A percentile compares a stretch with the other conserved stretches of the same genome.
These are phyloP conservation scores for Cantharis flavilabris DNA, from an alignment of 2,888 invertebrate species.

Conservation along the genomic window DNA sequence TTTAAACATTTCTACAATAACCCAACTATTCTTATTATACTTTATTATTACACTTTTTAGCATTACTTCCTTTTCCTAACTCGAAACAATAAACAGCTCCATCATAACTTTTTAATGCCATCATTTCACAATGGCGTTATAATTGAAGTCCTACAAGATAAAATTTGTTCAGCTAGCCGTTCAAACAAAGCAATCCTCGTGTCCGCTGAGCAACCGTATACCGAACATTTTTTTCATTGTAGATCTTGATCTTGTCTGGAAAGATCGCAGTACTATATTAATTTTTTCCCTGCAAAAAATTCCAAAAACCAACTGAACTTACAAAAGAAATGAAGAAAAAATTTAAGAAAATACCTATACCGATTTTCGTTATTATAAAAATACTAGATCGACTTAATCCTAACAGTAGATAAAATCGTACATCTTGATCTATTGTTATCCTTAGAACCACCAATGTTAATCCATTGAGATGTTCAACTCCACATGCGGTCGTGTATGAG, in stretches of 20 bases:
- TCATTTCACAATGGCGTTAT: neutral
- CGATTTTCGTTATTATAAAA: neutral
- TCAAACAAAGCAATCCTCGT: neutral
- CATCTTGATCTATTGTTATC: conserved; percentile 1
- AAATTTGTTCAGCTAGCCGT: neutral
- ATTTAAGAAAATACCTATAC: too few species aligned
- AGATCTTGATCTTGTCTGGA: neutral
- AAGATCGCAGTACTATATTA: neutral
- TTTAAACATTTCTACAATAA: conserved; percentile 10
- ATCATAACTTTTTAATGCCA: neutral
- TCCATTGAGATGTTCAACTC: neutral
- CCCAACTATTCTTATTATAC: neutral
- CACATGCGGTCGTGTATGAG: neutral
- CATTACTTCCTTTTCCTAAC: neutral
- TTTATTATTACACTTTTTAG: neutral
- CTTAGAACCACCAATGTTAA: conserved; percentile 1
- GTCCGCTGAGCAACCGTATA: neutral
- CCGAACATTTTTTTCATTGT: neutral
- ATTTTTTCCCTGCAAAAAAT: neutral
- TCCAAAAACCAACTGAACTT: neutral
- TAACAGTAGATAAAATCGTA: neutral
- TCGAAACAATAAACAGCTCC: neutral
- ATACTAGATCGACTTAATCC: neutral
- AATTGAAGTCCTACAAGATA: neutral
- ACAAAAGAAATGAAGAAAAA: too few species aligned